Evolutionary conservation across 2,888 invertebrate genomes (phyloP), one percentile per base, ranked within the genome.

Genomic region (Calameuta filiformis): DNA sequence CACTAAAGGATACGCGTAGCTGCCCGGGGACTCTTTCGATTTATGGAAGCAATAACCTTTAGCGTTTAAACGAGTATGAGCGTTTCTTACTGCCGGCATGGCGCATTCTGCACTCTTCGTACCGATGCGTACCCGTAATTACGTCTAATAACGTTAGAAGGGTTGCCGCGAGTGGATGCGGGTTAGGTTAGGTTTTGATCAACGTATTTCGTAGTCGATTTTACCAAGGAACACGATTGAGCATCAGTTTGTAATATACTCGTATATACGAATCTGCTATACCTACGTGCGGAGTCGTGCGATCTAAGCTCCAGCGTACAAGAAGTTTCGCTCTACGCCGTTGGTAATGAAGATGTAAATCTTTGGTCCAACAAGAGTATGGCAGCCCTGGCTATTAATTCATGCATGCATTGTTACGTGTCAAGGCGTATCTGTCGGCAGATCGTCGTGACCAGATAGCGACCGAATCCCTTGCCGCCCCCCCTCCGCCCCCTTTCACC

Each of bases 371-470:
- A 77, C 77, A 75, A 77, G 77, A 77, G 77, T 75, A 69, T 71
- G 75, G 77, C 71, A 75, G 77, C 77, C 56, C 81, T 82, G 85
- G 85, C 88, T 89, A 90, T 90, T 90, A 89, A 90, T 90, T 89
- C 89, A 90, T 89, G 89, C 89, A 89, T 89, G 89, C 88, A 89
- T 89, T 89, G 88, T 89, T 89, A 89, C 87, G 87, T 89, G 89
- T 89, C 89, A 88, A 88, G 90, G 84, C 85, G 86, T 88, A 88
- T 88, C 87, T 88, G 90, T 89, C 88, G 88, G 87, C 87, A 88
- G 89, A 89, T 90, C 86, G 86, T 87, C 88, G 87, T 89, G 89
- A 89, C 89, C 86, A 90, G 90, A 90, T 90, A 89, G 71, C 71
- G 71, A 56, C 56, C 56, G 56, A 56, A 56, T 56, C 56, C 56